phyloP scores from a whole-genome alignment of 2,888 invertebrate genomes.

The Nebria brevicollis region DNA sequence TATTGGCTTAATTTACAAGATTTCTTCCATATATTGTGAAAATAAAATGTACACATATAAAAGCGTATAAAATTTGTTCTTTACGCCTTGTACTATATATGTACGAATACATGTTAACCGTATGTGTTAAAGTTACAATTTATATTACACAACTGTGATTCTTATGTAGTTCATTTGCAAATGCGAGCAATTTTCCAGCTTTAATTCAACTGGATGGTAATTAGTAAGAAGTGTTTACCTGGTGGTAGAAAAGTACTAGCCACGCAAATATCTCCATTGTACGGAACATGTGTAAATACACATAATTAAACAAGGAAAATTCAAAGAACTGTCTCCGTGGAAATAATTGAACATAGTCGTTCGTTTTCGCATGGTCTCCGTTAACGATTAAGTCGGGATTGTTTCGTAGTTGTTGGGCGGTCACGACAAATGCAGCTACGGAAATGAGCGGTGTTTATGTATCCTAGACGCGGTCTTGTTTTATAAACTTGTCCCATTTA shows the following conservation, averaged over 20 bases:
- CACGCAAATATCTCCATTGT: slow-evolving; percentile 22
- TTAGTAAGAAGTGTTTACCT: slow-evolving; percentile 8
- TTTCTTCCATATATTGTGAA: too few species aligned
- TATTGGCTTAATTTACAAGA: too few species aligned
- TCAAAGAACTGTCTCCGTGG: neutral
- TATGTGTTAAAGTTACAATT: neutral
- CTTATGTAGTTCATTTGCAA: neutral
- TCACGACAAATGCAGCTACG: slow-evolving; percentile 26
- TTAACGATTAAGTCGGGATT: slow-evolving; percentile 28
- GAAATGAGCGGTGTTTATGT: slow-evolving; percentile 37
- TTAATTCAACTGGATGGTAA: slow-evolving; percentile 10
- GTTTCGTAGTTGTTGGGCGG: slow-evolving; percentile 20
- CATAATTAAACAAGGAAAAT: neutral
- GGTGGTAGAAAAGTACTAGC: slow-evolving; percentile 8
- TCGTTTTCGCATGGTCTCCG: slow-evolving; percentile 14
- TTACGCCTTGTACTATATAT: neutral
- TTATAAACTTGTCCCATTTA: neutral
- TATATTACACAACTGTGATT: too few species aligned
- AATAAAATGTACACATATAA: too few species aligned
- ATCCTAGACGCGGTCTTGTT: slow-evolving; percentile 23
- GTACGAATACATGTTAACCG: neutral
- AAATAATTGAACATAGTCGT: slow-evolving; percentile 10
- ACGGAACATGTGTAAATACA: neutral
- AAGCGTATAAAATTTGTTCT: too few species aligned
- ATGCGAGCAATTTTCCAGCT: neutral